Evolutionary conservation across 2,888 invertebrate genomes (phyloP), one percentile per base, ranked within the genome.

Genomic region (Lypha dubia): DNA sequence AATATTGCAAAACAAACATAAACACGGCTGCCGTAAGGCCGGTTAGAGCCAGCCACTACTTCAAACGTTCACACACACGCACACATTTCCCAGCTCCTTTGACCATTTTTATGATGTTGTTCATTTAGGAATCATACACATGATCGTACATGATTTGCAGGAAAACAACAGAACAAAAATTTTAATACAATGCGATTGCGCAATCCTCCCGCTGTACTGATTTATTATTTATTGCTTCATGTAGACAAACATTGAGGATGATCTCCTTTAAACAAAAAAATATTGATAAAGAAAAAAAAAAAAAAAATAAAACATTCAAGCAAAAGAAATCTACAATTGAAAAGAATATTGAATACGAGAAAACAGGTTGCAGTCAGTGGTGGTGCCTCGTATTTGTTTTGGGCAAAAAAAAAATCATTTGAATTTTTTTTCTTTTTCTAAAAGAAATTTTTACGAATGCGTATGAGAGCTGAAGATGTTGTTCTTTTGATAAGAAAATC

Each of bases 191-290:
- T 58, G 63, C 89, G 88, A 90, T 90, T 90, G 90, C 91, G 90
- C 91, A 91, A 90, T 90, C 87, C 89, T 88, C 89, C 88, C 88
- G 89, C 90, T 89, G 89, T 88, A 89, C 91, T 89, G 90, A 90
- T 89, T 90, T 90, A 81, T 90, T 89, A 91, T 90, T 90, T 90
- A 90, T 89, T 71, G 86, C 84, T 51, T 51, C 67, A 60, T 70
- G 70, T 51, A 77, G 62, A 68, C 51, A 79, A 58, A 28, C 46
- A 62, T 70, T 49, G 49, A 68, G 62, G 63, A 65, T 67, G 71
- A 71, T 79, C 71, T 56, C 51, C 15, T 77, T 32, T 32, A 13
- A 8, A 22, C 28, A 28, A 28, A 28, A 2, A 28, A 44, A 75
- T 56, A 56, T 65, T 24, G 65, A 65, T 65, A 75, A 62, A 51